These are phyloP conservation scores for Zygothrica quintamaculata DNA, from an alignment of 2,888 invertebrate species.

Conservation along the genomic window DNA sequence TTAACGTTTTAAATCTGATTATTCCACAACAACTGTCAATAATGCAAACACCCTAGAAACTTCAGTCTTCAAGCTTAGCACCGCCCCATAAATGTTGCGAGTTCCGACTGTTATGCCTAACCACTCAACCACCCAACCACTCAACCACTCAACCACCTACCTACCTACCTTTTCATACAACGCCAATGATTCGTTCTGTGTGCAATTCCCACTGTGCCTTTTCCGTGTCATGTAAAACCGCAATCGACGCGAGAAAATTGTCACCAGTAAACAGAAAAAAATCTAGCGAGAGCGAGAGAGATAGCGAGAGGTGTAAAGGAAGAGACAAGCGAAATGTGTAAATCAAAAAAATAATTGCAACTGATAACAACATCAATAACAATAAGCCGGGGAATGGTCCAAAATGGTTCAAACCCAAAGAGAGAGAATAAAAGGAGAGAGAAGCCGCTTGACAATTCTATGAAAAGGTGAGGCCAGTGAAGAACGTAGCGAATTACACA, in stretches of 20 bases:
- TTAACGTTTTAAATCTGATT: conserved; percentile 81
- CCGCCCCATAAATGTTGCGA: conserved; percentile 43
- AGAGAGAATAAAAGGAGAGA: too few species aligned
- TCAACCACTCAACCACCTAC: too few species aligned
- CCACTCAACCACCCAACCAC: too few species aligned
- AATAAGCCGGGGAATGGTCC: conserved; percentile 61
- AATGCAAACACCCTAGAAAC: conserved; percentile 57
- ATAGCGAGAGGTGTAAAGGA: conserved; percentile 1
- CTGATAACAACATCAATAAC: conserved; percentile 82
- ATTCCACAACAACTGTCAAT: conserved; percentile 81
- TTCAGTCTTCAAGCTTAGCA: conserved; percentile 47
- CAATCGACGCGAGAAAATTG: conserved; percentile 79
- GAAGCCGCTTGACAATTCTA: conserved; percentile 12
- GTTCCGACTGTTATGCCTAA: too few species aligned
- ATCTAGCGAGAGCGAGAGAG: background rate
- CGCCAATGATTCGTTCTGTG: background rate
- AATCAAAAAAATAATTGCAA: conserved; percentile 81
- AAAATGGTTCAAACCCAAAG: conserved; percentile 18
- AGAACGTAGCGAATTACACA: conserved; percentile 51
- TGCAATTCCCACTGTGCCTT: background rate
- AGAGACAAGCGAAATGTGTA: conserved; percentile 61
- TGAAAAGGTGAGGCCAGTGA: conserved; percentile 37
- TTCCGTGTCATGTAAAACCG: conserved; percentile 53
- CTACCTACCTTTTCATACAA: background rate
- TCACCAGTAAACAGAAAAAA: conserved; percentile 49